These are phyloP conservation scores for Micrastur ruficollis DNA, from an alignment of 2,797 vertebrate genomes.

Conservation along the genomic window DNA sequence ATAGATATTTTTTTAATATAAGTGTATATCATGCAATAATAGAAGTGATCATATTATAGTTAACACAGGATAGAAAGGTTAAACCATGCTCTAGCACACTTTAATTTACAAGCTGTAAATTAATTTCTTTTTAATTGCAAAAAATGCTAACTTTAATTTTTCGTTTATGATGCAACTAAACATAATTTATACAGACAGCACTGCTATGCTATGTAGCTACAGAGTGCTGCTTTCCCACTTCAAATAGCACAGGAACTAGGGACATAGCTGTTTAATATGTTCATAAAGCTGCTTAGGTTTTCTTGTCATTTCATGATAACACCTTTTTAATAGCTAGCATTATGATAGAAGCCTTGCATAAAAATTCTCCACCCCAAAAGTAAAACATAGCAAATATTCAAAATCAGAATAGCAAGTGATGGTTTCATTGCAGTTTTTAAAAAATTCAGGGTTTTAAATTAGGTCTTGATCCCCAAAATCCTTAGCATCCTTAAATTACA, in stretches of 20 bases:
- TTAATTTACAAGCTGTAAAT: conserved; percentile 23
- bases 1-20: background rate
- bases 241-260: background rate
- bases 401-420: conserved; percentile 7
- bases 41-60: background rate
- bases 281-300: conserved; percentile 62
- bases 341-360: conserved; percentile 18
- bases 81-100: background rate
- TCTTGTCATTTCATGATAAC: conserved; percentile 59
- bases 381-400: conserved; percentile 34
- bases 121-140: conserved; percentile 9
- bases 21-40: conserved; percentile 33
- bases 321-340: conserved; percentile 57
- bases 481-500: conserved; percentile 60
- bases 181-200: background rate
- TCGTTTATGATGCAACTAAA: background rate
- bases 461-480: conserved; percentile 52
- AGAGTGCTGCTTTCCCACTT: background rate
- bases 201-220: background rate
- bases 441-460: conserved; percentile 53
- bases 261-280: conserved; percentile 45
- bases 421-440: conserved; percentile 49
- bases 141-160: conserved; percentile 3
- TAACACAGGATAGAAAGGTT: conserved; percentile 16
- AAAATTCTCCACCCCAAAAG: background rate